Evolutionary conservation across 2,797 vertebrate species (phyloP), one percentile per base, ranked within the genome.

Genomic region (Hippoglossus hippoglossus): DNA sequence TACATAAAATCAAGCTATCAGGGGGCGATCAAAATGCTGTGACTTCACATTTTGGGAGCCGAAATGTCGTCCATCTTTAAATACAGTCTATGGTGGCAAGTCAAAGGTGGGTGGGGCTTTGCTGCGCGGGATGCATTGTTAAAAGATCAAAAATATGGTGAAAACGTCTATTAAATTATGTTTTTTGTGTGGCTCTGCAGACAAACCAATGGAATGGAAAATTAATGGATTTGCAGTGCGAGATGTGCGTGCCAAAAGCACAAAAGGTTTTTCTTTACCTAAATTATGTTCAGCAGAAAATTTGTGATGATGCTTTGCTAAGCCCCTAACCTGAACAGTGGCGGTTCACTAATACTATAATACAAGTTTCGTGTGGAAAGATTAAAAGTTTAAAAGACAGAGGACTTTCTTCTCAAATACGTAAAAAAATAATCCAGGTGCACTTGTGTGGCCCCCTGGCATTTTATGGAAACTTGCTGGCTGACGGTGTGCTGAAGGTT

Each of bases 391-490:
- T 26, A 4, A 66, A 25, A 21, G 49, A 25, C 18, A 34, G 21
- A 41, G 13, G 28, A 57, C 11, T 50, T 59, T 50, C 7, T 16
- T 50, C 50, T 62, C 15, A 51, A 58, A 57, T 28, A 24, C 11
- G 36, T 31, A 5, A 10, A 26, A 26, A 39, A 39, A 44, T 25
- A 0, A 7, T 46, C 31, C 36, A 49, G 22, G 41, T 73, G 51
- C 15, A 44, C 28, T 55, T 56, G 41, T 60, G 49, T 19, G n/a
- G 31, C 24, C 60, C 55, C 7, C n/a, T 44, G 55, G 65, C 18
- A 46, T 59, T 46, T 46, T 63, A 46, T 25, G 41, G 25, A 49
- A 63, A 31, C 5, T 19, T 21, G 63, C 18, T 34, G 58, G 41
- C 49, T 54, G 34, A 51, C 18, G 60, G 26, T 31, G 50, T 22